These are phyloP conservation scores for Parauchenoglanis punctatus DNA, from an alignment of 2,797 vertebrate species.

Conservation along the genomic window DNA sequence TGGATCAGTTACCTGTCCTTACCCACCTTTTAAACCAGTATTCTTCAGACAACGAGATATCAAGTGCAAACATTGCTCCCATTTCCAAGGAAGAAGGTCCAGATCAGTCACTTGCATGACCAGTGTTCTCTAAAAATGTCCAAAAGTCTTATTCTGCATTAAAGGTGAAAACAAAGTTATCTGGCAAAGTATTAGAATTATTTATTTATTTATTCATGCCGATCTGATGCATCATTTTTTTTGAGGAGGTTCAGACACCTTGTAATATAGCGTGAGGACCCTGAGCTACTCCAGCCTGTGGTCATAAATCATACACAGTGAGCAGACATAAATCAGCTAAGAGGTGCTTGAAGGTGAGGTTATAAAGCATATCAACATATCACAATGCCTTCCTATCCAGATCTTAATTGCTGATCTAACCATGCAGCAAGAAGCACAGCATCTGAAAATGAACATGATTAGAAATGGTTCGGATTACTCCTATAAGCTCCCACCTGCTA, in stretches of 20 bases:
- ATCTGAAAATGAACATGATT: background rate
- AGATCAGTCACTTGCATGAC: background rate
- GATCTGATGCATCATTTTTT: background rate
- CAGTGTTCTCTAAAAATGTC: background rate
- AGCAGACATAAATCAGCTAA: conserved; percentile 3
- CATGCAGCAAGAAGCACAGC: conserved; percentile 5
- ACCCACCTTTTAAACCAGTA: background rate
- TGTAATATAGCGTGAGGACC: conserved; percentile 3
- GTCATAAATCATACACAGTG: conserved; percentile 17
- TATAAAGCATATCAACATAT: conserved; percentile 6
- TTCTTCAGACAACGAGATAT: background rate
- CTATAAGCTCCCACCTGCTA: background rate
- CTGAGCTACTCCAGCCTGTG: background rate
- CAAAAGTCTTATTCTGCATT: background rate
- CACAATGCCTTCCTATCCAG: background rate
- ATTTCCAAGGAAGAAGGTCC: background rate
- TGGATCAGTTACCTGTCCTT: background rate
- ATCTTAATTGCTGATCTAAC: conserved; percentile 11
- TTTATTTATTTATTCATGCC: background rate
- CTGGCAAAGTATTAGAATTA: background rate
- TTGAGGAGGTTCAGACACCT: background rate
- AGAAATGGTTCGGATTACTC: background rate
- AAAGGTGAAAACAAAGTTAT: background rate
- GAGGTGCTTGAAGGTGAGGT: conserved; percentile 10
- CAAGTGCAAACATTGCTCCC: background rate